Percentiles rank a stretch among this genome's conserved stretches.
phyloP scores from a whole-genome alignment of 2,797 vertebrate genomes.

The Nannoperca australis region DNA sequence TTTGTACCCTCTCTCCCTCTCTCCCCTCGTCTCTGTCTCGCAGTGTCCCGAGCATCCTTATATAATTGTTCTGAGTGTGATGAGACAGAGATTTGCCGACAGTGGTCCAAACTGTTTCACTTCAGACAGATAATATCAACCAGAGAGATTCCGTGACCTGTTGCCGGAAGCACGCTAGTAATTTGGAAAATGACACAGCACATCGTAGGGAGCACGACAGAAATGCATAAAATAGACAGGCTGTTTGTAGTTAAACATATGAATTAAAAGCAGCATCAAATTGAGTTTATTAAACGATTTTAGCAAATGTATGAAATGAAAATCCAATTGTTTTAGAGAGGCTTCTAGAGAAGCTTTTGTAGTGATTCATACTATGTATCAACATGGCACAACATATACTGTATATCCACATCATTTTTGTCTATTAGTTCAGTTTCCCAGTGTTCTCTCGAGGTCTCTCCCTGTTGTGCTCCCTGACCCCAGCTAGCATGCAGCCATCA shows the following conservation, averaged over 20 bases:
- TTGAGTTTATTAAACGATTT: not conserved
- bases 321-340: not conserved
- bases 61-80: slow-evolving; percentile 60
- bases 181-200: slow-evolving; percentile 6
- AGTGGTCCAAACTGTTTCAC: slow-evolving; percentile 28
- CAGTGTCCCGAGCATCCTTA: slow-evolving; percentile 53
- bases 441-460: slow-evolving; percentile 63
- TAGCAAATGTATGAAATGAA: not conserved
- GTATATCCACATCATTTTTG: slow-evolving; percentile 23
- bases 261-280: not conserved
- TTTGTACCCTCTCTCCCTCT: slow-evolving; percentile 54
- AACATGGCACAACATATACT: slow-evolving; percentile 16
- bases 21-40: slow-evolving; percentile 25
- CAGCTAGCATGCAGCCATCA: slow-evolving; percentile 71
- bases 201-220: not conserved
- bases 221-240: not conserved
- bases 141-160: slow-evolving; percentile 42
- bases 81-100: slow-evolving; percentile 52
- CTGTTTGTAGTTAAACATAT: slow-evolving; percentile 3
- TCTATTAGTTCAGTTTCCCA: slow-evolving; percentile 76
- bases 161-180: slow-evolving; percentile 37
- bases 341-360: not conserved
- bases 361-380: not conserved
- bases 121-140: slow-evolving; percentile 34
- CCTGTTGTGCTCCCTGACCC: slow-evolving; percentile 73